Evolutionary conservation across 2,888 invertebrate genomes (phyloP), one percentile per base, ranked within the genome.

Genomic region (Electrophaes corylata): DNA sequence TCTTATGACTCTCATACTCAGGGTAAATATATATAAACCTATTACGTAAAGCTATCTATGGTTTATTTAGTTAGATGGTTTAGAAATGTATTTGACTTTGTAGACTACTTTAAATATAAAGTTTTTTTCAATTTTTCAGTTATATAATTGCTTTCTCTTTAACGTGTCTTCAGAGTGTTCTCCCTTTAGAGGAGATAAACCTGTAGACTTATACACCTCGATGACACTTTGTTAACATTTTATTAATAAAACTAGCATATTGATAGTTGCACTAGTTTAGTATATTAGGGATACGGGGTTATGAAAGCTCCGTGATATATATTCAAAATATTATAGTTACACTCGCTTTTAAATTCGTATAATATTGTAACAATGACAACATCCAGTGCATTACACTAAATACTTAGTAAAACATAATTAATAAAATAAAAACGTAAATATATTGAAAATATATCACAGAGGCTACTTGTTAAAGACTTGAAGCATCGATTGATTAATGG

Each of bases 1-100:
- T 89, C 90, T 90, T 90, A 90, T 91, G 91, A 90, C 86, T 87
- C 78, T 85, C 79, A 79, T 79, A 83, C 88, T 86, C 91, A 91
- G 91, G 91, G 91, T 91, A 90, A 83, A 79, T 73, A 77, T 82
- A 73, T 75, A 78, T 80, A 81, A 81, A 23, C 81, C 76, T 84
- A 78, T 86, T 84, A 79, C 70, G 73, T 67, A 76, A 72, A 75
- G 66, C 78, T 84, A 68, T 81, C 81, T 60, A 47, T 50, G 75
- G 72, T 81, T 84, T 73, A 71, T 78, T 82, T 85, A 79, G 70
- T 82, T 85, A 79, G 70, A 71, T 78, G 71, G 75, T 72, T 74
- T 77, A 67, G 71, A 37, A 37, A 57, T 48, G 39, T 56, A 59
- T 54, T 58, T 78, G 86, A 88, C 85, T 85, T 87, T 86, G 85